Base-by-base conservation (phyloP, 1,140 invertebrate species). In the Aethina tumida region DNA sequence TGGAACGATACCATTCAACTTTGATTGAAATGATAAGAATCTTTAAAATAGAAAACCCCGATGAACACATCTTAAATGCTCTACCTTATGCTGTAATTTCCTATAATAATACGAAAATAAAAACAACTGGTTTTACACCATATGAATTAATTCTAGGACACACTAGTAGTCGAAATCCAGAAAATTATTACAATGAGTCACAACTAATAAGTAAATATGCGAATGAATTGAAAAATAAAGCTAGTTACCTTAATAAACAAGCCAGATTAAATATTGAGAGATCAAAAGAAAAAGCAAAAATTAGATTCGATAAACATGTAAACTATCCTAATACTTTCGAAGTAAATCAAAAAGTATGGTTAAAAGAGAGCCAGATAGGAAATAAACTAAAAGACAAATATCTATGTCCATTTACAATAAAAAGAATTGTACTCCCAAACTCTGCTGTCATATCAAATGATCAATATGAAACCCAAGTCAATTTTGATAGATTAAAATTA, bases 1-100 rank as follows among this genome's bases (percentile, higher is more conserved):
- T 47, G 28, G 47, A 49, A 47, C 27, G 43, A n/a, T 49, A 46
- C 19, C 47, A 49, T 22, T 17, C 43, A 0, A 49, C 39, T 2
- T 18, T 49, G 13, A 17, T 19, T 10, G 44, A 49, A 45, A 46
- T 40, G 35, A 36, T 47, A 9, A 34, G 36, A 36, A 18, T 17
- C 9, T 9, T 41, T 26, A 9, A 26, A 22, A 12, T 33, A 14
- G 45, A 42, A 2, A 33, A 34, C 27, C 39, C 39, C 5, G 19
- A 46, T 19, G 41, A 45, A 21, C 37, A 48, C 30, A 29, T 36
- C 12, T 45, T 38, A 16, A 37, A 21, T 30, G 28, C 38, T 9
- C 22, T 49, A 5, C 37, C 38, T 12, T 49, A 37, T 31, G 38
- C 42, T 16, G 22, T 49, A 10, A 49, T 41, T 13, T 45, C 14